Evolutionary conservation across 2,888 invertebrate genomes (phyloP).

Genomic region (Perdita meconis): DNA sequence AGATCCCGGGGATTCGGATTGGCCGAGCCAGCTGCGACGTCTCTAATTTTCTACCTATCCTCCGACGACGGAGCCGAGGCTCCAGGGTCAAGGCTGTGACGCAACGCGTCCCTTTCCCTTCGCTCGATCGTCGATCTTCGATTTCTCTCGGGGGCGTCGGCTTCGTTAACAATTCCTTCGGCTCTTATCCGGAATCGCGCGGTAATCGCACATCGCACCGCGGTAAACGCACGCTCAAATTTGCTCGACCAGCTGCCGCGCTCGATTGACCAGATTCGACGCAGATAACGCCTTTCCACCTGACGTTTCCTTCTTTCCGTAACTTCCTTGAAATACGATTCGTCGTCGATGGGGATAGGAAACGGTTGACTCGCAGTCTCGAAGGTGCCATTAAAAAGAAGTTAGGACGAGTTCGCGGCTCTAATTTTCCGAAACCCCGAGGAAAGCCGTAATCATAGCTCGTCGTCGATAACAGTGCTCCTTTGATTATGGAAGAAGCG

Average conservation of each 20-base stretch:
- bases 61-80: too few species aligned
- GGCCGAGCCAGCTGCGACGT: not conserved
- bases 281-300: slow-evolving; percentile 15
- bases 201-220: too few species aligned
- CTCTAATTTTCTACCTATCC: not conserved
- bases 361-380: not conserved
- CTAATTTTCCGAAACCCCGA: slow-evolving; percentile 11
- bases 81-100: too few species aligned
- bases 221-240: slow-evolving; percentile 10
- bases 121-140: not conserved
- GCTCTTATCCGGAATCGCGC: slow-evolving; percentile 4
- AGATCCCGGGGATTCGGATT: not conserved
- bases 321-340: not conserved
- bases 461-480: not conserved
- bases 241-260: slow-evolving; percentile 15
- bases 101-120: slow-evolving; percentile 18
- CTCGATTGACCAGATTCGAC: not conserved
- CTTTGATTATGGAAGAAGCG: slow-evolving; percentile 23
- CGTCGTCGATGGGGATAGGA: too few species aligned
- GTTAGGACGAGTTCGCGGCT: slow-evolving; percentile 2
- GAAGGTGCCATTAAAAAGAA: not conserved
- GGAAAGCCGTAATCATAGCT: slow-evolving; percentile 25
- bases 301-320: not conserved
- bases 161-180: slow-evolving; percentile 9
- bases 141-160: not conserved